Base-by-base conservation (phyloP, 2,113 vertebrate species). In the Coturnix japonica region DNA sequence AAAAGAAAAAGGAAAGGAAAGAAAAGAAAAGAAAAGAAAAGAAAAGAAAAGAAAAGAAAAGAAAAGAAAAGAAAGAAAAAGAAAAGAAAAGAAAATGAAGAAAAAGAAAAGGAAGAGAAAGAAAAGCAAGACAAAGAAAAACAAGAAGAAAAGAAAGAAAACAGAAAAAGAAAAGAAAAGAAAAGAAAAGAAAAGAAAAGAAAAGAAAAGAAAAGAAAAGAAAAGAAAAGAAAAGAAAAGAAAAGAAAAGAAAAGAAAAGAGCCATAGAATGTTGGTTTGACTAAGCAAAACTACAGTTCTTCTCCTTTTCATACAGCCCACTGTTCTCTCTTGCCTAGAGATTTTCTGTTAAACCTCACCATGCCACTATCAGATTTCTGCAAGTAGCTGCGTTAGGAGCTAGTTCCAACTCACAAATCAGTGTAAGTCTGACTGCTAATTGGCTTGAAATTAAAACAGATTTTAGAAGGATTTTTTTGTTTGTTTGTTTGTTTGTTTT, bases 241-340 rank as follows among this genome's bases (percentile, higher is more conserved):
- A 51, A 8, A 82, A 59, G 26, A 89, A 80, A 63, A 39, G 26
- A 2, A 46, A 41, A 64, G 35, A 51, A 30, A 51, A 47, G 66
- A 80, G 61, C 44, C 25, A 56, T 5, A 64, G 30, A 59, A 66
- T 12, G 8, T 33, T 81, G n/a, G 8, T 28, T 91, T 65, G 23
- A 75, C 93, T 54, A 43, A 86, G 23, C 10, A 78, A 85, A 95
- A 71, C 25, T 57, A 30, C 63, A 89, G 46, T 53, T 93, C 49
- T 63, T 37, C 21, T 61, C 59, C 21, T 3, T 46, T 91, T 87
- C 57, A 64, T 61, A 18, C 66, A 39, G 15, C 77, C 13, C 8
- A 57, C 9, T 25, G 14, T 73, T 26, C 54, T 90, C 54, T 18
- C 35, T 69, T 33, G 61, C 53, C 49, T 10, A 26, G 20, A 56